Base-by-base conservation (phyloP, 2,888 invertebrate genomes). In the Conops quadrifasciatus region DNA sequence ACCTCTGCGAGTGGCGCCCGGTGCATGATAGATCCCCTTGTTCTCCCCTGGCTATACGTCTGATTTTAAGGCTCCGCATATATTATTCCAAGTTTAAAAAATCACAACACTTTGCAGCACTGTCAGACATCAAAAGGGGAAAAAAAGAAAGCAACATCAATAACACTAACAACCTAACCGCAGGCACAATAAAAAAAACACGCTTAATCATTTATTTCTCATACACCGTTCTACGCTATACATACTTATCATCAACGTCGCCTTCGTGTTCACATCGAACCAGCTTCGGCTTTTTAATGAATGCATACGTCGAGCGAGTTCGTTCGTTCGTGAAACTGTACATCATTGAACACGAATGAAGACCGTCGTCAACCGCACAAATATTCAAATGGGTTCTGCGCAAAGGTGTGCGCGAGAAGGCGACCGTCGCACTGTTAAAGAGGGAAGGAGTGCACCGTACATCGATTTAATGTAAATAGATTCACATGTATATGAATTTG, bases 381-480 rank as follows among this genome's bases (percentile, higher is more conserved):
- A 19, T 36, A n/a, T 19, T 11, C n/a, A 13, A 24, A 59, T 19
- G 19, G 21, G 21, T 11, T 45, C 45, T 45, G 45, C n/a, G 45
- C 15, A 45, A 15, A 15, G 15, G 15, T 9, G 45, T 45, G 45
- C 13, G 53, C 7, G 1, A 53, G 53, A 53, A 11, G n/a, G 53
- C 19, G 53, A 53, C 21, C 15, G 49, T 15, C 13, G 5, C 16
- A 1, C 13, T 49, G 13, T 59, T 28, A n/a, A 7, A 2, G 60
- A 36, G 16, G 19, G 36, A 9, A 24, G 43, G 60, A 62, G 60
- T 9, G 19, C n/a, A 1, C 36, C 5, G 43, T 67, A 67, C 67
- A 67, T 67, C 67, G 67, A 60, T 47, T 67, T 67, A 53, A 67
- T 67, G 67, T 60, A 67, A 60, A 60, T 60, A 59, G 36, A 13